Evolutionary conservation across 2,888 invertebrate species (phyloP).

Genomic region (Gymnoscelis rufifasciata): DNA sequence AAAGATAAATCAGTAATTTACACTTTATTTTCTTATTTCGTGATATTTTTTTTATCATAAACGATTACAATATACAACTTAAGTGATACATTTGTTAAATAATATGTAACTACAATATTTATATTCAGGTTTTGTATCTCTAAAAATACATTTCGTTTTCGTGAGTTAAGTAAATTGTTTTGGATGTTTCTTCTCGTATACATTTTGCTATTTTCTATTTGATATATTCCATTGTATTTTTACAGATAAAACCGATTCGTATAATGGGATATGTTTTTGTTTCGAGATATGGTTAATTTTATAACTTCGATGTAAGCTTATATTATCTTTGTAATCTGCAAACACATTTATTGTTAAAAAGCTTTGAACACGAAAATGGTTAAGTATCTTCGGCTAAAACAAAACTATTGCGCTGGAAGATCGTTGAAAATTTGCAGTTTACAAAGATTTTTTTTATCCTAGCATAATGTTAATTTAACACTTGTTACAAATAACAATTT

Average conservation of each 20-base stretch:
- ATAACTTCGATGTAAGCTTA: conserved; percentile 38
- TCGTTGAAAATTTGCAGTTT: conserved; percentile 8
- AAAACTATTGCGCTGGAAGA: not conserved
- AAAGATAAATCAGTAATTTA: conserved; percentile 37
- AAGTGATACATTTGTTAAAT: conserved; percentile 63
- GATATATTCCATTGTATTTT: conserved; percentile 56
- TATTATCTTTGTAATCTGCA: conserved; percentile 27
- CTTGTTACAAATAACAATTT: conserved; percentile 47
- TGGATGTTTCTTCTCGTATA: conserved; percentile 63
- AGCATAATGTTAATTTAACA: conserved; percentile 51
- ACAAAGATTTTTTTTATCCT: conserved; percentile 33
- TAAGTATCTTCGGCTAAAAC: too few species aligned
- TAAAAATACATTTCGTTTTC: conserved; percentile 51
- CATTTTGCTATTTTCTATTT: conserved; percentile 47
- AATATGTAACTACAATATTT: conserved; percentile 56
- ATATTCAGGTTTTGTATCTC: conserved; percentile 53
- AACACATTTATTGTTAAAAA: not conserved
- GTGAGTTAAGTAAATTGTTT: conserved; percentile 45
- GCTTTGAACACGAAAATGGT: too few species aligned
- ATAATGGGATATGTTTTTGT: conserved; percentile 68
- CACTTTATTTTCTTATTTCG: conserved; percentile 66
- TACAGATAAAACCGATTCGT: conserved; percentile 46
- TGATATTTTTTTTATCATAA: conserved; percentile 59
- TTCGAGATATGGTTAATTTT: conserved; percentile 60
- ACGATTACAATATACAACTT: conserved; percentile 75